Evolutionary conservation across 2,797 vertebrate genomes (phyloP).

Genomic region (Lithobates pipiens): DNA sequence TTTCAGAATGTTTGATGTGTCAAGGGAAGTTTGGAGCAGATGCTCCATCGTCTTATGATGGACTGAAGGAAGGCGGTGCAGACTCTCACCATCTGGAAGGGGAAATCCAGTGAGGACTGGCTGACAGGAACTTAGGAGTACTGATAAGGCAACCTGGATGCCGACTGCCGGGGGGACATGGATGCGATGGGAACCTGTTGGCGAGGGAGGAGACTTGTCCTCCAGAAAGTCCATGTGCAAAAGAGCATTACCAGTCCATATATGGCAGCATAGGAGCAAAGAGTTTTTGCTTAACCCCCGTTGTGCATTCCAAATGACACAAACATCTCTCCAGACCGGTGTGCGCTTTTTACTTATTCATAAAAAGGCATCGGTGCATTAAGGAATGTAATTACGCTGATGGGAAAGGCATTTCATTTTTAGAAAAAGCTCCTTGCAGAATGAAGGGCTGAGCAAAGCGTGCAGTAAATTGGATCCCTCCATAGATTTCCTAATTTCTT

Average conservation of each 20-base stretch:
- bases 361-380: slow-evolving; percentile 41
- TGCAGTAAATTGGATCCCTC: slow-evolving; percentile 40
- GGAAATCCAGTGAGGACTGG: slow-evolving; percentile 31
- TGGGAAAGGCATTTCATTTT: slow-evolving; percentile 32
- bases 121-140: slow-evolving; percentile 28
- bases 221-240: background rate
- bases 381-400: slow-evolving; percentile 45
- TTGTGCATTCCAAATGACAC: background rate
- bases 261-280: background rate
- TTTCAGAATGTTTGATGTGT: slow-evolving; percentile 53
- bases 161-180: slow-evolving; percentile 15
- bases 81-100: slow-evolving; percentile 52
- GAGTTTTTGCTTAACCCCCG: background rate
- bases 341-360: slow-evolving; percentile 28
- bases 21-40: slow-evolving; percentile 55
- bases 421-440: slow-evolving; percentile 29
- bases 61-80: slow-evolving; percentile 38
- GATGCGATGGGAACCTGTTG: slow-evolving; percentile 19
- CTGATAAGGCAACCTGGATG: slow-evolving; percentile 30
- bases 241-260: background rate
- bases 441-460: slow-evolving; percentile 32
- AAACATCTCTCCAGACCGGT: background rate
- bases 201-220: slow-evolving; percentile 33
- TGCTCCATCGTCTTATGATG: slow-evolving; percentile 46
- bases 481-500: slow-evolving; percentile 27